These are phyloP conservation scores for Molorchus minor DNA, from an alignment of 2,888 invertebrate species.

Conservation along the genomic window DNA sequence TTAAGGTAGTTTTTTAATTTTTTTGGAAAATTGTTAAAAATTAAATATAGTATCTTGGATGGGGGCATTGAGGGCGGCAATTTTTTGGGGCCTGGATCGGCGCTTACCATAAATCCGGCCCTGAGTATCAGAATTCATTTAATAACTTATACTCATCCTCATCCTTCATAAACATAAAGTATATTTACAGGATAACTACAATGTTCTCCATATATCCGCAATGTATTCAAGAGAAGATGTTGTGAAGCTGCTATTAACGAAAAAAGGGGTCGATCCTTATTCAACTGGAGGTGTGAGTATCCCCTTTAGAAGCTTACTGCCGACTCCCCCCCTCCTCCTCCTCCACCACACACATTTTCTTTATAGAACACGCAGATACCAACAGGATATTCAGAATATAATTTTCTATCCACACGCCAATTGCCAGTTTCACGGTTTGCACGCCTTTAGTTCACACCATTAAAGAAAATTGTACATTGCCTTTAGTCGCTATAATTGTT, in stretches of 20 bases:
- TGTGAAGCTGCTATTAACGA: conserved; percentile 86
- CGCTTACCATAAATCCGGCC: too few relatives aligned
- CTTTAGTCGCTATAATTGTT: conserved; percentile 30
- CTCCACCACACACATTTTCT: neutral
- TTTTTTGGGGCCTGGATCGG: too few relatives aligned
- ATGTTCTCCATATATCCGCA: conserved; percentile 93
- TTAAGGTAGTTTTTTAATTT: too few relatives aligned
- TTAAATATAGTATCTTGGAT: too few relatives aligned
- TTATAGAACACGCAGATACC: neutral
- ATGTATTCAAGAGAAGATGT: conserved; percentile 96
- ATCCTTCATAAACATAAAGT: too few relatives aligned
- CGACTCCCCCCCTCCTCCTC: too few relatives aligned
- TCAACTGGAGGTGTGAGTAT: conserved; percentile 91
- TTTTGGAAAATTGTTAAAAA: too few relatives aligned
- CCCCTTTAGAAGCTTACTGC: conserved; percentile 2
- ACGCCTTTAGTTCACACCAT: conserved; percentile 29
- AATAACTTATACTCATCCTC: too few relatives aligned
- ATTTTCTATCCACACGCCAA: too few relatives aligned
- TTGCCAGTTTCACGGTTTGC: conserved; percentile 22
- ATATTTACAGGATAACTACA: conserved; percentile 90
- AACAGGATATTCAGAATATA: too few relatives aligned
- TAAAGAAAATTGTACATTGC: conserved; percentile 29
- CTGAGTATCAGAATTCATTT: too few relatives aligned
- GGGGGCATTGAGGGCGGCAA: too few relatives aligned
- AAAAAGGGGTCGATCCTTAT: conserved; percentile 90